Evolutionary conservation across 1,140 invertebrate species (phyloP), one percentile per base, ranked within the genome.

Genomic region (Neocloeon triangulifer): DNA sequence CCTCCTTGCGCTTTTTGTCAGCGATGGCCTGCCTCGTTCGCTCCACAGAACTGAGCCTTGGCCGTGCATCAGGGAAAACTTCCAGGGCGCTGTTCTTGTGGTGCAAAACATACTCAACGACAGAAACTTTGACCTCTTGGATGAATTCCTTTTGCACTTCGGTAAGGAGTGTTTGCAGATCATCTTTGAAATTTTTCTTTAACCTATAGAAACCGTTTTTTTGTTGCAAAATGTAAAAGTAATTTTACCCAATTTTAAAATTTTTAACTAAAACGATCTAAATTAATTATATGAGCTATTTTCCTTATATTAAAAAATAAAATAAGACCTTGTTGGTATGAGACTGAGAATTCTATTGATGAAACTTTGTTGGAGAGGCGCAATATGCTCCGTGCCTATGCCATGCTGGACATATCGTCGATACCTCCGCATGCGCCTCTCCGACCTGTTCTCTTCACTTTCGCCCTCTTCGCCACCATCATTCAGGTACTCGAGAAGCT

Each of bases 371-470:
- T 66, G 61, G 42, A 91, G 64, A 2, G 80, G 70, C 12, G 79
- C 72, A 1, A 91, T 75, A 47, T 85, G 70, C 32, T 72, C 67
- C 22, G 81, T 82, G 46, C 86, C 80, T 19, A 89, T 73, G 0
- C 81, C 84, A 52, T 85, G 72, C 43, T 73, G 70, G 31, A 89
- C 69, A 43, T 88, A 92, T 53, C 82, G 85, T 48, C 86, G 81
- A 55, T 91, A 91, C 39, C 77, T 61, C 41, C 80, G 49, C 38
- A 77, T 51, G 43, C 78, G 66, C 33, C 64, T 64, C 41, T 81
- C 73, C 18, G n/a, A 40, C 35, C 19, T n/a, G n/a, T n/a, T n/a
- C n/a, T n/a, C n/a, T n/a, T n/a, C n/a, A n/a, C n/a, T n/a, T n/a
- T n/a, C n/a, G n/a, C n/a, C n/a, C n/a, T n/a, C n/a, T n/a, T n/a